A percentile compares a stretch with the other conserved stretches of the same genome.
phyloP scores from a whole-genome alignment of 2,888 invertebrate genomes.

The Drosophila mettleri region DNA sequence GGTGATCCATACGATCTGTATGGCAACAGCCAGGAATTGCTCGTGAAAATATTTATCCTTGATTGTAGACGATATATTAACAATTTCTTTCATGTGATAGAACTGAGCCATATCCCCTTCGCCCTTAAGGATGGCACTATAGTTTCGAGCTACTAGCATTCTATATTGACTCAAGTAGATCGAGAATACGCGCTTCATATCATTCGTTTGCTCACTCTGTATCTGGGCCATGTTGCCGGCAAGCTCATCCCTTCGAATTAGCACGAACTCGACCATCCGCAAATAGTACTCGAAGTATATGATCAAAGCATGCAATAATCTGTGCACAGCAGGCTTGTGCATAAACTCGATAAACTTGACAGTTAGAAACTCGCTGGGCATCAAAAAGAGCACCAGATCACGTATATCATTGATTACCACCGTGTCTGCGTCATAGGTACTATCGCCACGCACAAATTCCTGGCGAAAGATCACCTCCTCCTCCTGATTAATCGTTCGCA shows the following conservation, averaged over 20 bases:
- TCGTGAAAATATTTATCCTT: conserved; percentile 80
- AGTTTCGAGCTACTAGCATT: conserved; percentile 83
- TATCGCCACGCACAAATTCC: conserved; percentile 68
- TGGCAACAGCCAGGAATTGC: conserved; percentile 79
- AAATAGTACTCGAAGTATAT: conserved; percentile 84
- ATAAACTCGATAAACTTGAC: conserved; percentile 79
- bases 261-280: conserved; percentile 81
- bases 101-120: conserved; percentile 73
- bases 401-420: conserved; percentile 82
- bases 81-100: conserved; percentile 78
- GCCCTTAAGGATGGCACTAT: conserved; percentile 80
- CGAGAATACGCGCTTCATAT: conserved; percentile 80
- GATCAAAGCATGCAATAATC: conserved; percentile 80
- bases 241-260: conserved; percentile 83
- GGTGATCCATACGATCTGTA: conserved; percentile 82
- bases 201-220: conserved; percentile 76
- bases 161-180: conserved; percentile 81
- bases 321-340: conserved; percentile 76
- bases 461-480: conserved; percentile 82
- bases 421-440: conserved; percentile 73
- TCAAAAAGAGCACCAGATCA: conserved; percentile 80
- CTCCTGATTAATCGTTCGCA: conserved; percentile 73
- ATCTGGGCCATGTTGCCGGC: conserved; percentile 72
- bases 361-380: conserved; percentile 76
- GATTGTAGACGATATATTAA: conserved; percentile 75